A percentile compares a stretch with the other conserved stretches of the same genome.
Evolutionary conservation across 2,888 invertebrate species (phyloP).

Genomic region (Dinocampus coccinellae): DNA sequence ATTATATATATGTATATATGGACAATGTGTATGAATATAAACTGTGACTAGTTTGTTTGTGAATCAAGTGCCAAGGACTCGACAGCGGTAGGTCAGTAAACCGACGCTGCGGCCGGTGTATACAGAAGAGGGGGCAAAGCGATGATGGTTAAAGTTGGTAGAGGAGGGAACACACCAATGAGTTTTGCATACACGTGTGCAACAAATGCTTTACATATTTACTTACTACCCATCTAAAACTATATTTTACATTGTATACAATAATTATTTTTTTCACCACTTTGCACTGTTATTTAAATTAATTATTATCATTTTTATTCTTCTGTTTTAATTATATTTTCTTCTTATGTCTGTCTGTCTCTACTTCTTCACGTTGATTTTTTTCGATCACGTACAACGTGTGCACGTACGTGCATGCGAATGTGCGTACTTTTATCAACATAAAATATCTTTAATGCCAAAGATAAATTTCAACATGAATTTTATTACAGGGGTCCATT

Average conservation of each 20-base stretch:
- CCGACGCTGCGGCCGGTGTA: slow-evolving; percentile 32
- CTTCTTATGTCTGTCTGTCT: too few relatives aligned
- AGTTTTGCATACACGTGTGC: slow-evolving; percentile 13
- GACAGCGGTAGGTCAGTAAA: slow-evolving; percentile 57
- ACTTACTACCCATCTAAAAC: slow-evolving; percentile 19
- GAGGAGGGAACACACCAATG: not conserved
- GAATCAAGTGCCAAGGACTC: slow-evolving; percentile 48
- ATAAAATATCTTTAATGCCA: not conserved
- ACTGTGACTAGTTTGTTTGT: slow-evolving; percentile 28
- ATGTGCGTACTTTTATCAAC: slow-evolving; percentile 6
- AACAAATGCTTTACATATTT: too few relatives aligned
- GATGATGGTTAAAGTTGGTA: slow-evolving; percentile 19
- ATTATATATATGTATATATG: not conserved
- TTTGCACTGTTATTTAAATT: not conserved
- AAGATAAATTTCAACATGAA: not conserved
- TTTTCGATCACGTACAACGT: not conserved
- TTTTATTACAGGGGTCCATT: not conserved
- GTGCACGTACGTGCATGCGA: not conserved
- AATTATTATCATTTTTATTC: not conserved
- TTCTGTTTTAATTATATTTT: too few relatives aligned
- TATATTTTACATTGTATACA: too few relatives aligned
- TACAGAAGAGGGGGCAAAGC: slow-evolving; percentile 1
- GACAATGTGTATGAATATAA: slow-evolving; percentile 1
- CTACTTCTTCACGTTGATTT: not conserved
- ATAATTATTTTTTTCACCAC: not conserved